Evolutionary conservation across 2,888 invertebrate genomes (phyloP).

Genomic region (Rotaria socialis): DNA sequence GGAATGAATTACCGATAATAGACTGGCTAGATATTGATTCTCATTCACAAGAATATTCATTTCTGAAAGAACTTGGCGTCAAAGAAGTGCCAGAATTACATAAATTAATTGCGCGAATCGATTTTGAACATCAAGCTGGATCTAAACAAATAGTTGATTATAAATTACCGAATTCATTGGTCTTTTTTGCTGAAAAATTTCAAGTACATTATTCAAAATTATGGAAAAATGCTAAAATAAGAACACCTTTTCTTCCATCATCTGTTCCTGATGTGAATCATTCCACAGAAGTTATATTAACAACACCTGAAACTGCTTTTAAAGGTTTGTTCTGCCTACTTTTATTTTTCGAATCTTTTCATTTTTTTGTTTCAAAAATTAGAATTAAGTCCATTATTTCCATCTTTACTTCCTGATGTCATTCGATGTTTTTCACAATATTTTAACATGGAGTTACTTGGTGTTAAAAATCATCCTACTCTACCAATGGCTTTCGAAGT

Average conservation of each 20-base stretch:
- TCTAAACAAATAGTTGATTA: not conserved
- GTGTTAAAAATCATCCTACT: not conserved
- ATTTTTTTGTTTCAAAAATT: no score
- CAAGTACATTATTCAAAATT: not conserved
- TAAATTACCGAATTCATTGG: not conserved
- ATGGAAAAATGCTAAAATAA: not conserved
- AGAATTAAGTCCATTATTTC: not conserved
- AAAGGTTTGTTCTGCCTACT: not conserved
- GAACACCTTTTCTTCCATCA: not conserved
- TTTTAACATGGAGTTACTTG: not conserved
- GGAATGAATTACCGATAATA: not conserved
- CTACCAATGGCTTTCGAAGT: not conserved
- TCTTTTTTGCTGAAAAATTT: not conserved
- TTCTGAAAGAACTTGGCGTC: slow-evolving; percentile 21
- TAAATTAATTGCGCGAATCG: not conserved
- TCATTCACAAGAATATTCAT: not conserved
- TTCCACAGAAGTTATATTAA: not conserved
- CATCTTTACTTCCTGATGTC: not conserved
- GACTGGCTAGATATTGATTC: slow-evolving; percentile 1
- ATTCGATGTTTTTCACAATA: not conserved
- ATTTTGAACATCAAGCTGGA: not conserved
- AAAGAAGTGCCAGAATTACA: slow-evolving; percentile 20
- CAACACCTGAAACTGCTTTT: not conserved
- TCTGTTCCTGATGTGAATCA: not conserved
- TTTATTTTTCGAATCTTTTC: no score